A percentile compares a stretch with the other conserved stretches of the same genome.
These are phyloP conservation scores for Drosophila melanocephala DNA, from an alignment of 2,888 invertebrate species.

Conservation along the genomic window DNA sequence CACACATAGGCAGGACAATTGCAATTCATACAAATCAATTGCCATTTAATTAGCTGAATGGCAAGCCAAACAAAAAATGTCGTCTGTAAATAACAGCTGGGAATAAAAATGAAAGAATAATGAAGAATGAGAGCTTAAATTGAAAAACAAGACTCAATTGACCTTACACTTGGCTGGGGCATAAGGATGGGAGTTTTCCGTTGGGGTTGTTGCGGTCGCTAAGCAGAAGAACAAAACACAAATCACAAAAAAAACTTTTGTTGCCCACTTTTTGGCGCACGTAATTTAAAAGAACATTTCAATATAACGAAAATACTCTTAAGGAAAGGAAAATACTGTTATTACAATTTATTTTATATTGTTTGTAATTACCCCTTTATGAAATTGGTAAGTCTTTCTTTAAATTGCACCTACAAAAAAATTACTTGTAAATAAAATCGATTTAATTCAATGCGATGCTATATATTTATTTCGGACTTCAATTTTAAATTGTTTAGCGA, in stretches of 20 bases:
- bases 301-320: too few relatives aligned
- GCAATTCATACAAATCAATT: slow-evolving; percentile 53
- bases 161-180: neutral
- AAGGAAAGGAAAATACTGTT: neutral
- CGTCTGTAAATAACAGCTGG: slow-evolving; percentile 6
- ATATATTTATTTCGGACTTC: neutral
- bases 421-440: neutral
- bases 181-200: too few relatives aligned
- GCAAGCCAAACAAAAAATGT: slow-evolving; percentile 24
- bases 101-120: slow-evolving; percentile 18
- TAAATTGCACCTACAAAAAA: neutral
- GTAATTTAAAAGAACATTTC: neutral
- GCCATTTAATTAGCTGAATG: slow-evolving; percentile 56
- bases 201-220: neutral
- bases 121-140: neutral
- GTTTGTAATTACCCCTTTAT: neutral
- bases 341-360: neutral
- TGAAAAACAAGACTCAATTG: slow-evolving; percentile 2
- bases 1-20: slow-evolving; percentile 2
- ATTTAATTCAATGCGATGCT: neutral
- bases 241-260: neutral
- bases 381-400: neutral
- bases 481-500: neutral
- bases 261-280: slow-evolving; percentile 12
- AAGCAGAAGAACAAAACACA: neutral